Evolutionary conservation across 2,888 invertebrate genomes (phyloP).

Genomic region (Phragmatobia fuliginosa): DNA sequence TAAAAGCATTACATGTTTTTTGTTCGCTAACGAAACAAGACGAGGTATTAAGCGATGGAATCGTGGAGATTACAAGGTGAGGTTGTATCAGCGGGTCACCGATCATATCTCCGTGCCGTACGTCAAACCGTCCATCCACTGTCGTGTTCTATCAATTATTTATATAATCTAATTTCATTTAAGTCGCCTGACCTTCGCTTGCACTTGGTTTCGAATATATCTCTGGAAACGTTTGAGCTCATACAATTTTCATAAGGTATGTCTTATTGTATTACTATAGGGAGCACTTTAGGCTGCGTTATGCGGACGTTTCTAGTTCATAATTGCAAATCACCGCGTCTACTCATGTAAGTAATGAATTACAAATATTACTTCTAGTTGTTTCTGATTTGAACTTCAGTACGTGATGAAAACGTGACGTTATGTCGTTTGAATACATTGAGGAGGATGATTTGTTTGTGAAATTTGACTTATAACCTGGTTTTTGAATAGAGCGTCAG

Average conservation of each 20-base stretch:
- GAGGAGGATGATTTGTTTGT: conserved; percentile 27
- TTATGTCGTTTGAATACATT: conserved; percentile 20
- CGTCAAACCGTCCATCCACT: conserved; percentile 83
- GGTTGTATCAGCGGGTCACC: conserved; percentile 80
- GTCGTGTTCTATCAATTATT: conserved; percentile 83
- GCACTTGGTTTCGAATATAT: conserved; percentile 70
- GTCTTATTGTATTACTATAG: conserved; percentile 68
- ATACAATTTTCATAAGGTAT: conserved; percentile 74
- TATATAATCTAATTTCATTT: conserved; percentile 85
- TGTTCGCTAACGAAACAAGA: conserved; percentile 83
- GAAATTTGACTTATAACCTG: conserved; percentile 20
- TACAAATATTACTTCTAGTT: conserved; percentile 60
- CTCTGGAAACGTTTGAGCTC: conserved; percentile 63
- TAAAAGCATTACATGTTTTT: conserved; percentile 86
- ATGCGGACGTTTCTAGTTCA: conserved; percentile 39
- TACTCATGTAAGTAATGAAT: conserved; percentile 51
- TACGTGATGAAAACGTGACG: conserved; percentile 32
- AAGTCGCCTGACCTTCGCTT: conserved; percentile 81
- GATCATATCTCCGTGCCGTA: conserved; percentile 78
- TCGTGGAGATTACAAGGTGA: conserved; percentile 80
- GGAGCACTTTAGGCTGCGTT: conserved; percentile 61
- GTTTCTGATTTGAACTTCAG: conserved; percentile 60
- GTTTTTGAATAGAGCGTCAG: conserved; percentile 35
- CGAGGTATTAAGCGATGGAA: conserved; percentile 82
- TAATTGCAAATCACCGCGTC: conserved; percentile 43